Conservation (phyloP, 2,113 vertebrate species). For the Poecilia latipinna region DNA sequence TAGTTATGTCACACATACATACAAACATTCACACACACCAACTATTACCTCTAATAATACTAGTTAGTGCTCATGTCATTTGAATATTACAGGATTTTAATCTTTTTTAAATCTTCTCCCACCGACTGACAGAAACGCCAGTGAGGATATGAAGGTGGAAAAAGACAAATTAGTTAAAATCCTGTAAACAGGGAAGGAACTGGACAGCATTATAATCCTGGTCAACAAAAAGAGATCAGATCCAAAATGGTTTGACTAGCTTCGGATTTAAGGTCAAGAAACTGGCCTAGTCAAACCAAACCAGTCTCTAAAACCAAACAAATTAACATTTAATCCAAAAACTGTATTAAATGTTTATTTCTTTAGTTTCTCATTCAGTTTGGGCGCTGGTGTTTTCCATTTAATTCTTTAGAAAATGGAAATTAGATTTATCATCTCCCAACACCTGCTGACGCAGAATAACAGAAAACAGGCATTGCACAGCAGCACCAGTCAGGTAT, state of each 20-base stretch:
- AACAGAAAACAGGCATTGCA: neutral
- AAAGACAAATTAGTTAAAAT: conserved; percentile 3
- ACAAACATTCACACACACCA: conserved; percentile 43
- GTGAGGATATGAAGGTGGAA: conserved; percentile 40
- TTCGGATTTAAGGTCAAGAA: conserved; percentile 22
- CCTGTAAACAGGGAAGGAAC: conserved; percentile 19
- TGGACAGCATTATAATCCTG: conserved; percentile 18
- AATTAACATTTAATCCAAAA: no score
- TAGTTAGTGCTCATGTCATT: conserved; percentile 38
- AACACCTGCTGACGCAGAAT: neutral
- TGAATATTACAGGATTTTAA: conserved; percentile 34
- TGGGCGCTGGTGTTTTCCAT: no score
- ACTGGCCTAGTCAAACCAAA: neutral
- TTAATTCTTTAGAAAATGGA: neutral
- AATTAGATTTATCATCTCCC: neutral
- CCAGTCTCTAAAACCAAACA: neutral
- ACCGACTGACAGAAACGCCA: conserved; percentile 29
- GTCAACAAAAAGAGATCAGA: neutral
- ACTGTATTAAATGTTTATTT: neutral
- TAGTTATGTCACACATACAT: conserved; percentile 62
- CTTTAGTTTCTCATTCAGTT: neutral
- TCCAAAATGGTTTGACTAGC: conserved; percentile 11
- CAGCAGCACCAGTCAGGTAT: neutral
- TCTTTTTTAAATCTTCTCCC: conserved; percentile 12
- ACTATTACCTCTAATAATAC: conserved; percentile 49